Evolutionary conservation across 2,113 vertebrate genomes (phyloP), one percentile per base, ranked within the genome.

Genomic region (Chroicocephalus ridibundus): DNA sequence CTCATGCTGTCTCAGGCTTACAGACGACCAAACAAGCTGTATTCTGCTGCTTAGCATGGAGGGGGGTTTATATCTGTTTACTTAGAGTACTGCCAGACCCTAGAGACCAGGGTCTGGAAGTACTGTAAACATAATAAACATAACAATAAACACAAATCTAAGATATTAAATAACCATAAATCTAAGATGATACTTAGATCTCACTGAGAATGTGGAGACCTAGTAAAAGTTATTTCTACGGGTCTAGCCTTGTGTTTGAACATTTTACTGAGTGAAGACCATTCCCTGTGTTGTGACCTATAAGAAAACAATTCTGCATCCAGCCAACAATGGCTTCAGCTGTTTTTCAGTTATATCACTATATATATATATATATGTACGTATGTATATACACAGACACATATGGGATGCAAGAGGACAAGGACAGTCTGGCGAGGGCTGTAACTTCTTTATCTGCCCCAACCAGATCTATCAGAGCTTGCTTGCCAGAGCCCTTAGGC

Each of bases 241-340:
- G 4, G 8, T 58, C 51, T 49, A 68, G 54, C 11, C 29, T 62
- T 36, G 25, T 34, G 12, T 80, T 68, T 80, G 42, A 93, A 60
- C 25, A 58, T 54, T 82, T 71, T 52, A 34, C 26, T 51, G 36
- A 62, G 51, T 11, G 9, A 38, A 61, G 40, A 51, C 24, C 32
- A 29, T 3, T 65, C 32, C 11, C n/a, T 3, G 0, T 2, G 1
- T 27, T 3, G 3, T 21, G 47, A 40, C 22, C 52, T 27, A 10
- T 4, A 78, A 36, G 31, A 70, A 92, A 58, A 6, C 15, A 36
- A 34, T 58, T 31, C 31, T 80, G 21, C 5, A 4, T 38, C 22
- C 29, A 86, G 47, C 10, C 42, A 86, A 10, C 46, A 29, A 76
- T 11, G 38, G 25, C 11, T 95, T 49, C 52, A 64, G 16, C 5